phyloP scores from a whole-genome alignment of 2,888 invertebrate species.

The Hyalella azteca region DNA sequence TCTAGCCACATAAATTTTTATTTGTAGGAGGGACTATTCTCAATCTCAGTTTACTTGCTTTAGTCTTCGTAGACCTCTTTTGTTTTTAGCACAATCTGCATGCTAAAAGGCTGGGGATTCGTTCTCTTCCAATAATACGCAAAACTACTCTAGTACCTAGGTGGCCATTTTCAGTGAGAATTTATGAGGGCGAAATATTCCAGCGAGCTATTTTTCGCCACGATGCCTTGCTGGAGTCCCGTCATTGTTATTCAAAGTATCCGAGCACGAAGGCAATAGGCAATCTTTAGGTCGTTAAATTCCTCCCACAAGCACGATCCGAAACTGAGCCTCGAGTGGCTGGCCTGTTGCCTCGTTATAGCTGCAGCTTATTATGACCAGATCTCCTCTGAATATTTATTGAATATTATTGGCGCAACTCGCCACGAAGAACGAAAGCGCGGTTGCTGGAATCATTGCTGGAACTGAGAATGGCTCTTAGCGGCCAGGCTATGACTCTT shows the following conservation, averaged over 20 bases:
- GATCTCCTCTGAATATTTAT: constrained; percentile 34
- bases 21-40: too few relatives aligned
- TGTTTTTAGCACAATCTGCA: too few relatives aligned
- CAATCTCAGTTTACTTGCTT: too few relatives aligned
- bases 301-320: not conserved
- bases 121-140: too few relatives aligned
- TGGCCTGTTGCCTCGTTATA: not conserved
- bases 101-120: too few relatives aligned
- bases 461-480: not conserved
- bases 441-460: not conserved
- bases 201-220: not conserved
- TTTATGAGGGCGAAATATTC: not conserved
- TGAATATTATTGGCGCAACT: constrained; percentile 31
- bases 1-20: too few relatives aligned
- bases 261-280: constrained; percentile 4
- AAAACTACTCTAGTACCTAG: too few relatives aligned
- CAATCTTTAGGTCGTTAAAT: constrained; percentile 28
- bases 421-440: not conserved
- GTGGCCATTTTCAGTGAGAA: not conserved
- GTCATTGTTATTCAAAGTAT: constrained; percentile 35
- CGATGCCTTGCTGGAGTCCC: not conserved
- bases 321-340: constrained; percentile 4
- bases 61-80: too few relatives aligned
- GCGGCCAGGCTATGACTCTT: not conserved
- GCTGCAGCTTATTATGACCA: constrained; percentile 26